Evolutionary conservation across 2,888 invertebrate species (phyloP), one percentile per base, ranked within the genome.

Genomic region (Caenorhabditis doughertyi): DNA sequence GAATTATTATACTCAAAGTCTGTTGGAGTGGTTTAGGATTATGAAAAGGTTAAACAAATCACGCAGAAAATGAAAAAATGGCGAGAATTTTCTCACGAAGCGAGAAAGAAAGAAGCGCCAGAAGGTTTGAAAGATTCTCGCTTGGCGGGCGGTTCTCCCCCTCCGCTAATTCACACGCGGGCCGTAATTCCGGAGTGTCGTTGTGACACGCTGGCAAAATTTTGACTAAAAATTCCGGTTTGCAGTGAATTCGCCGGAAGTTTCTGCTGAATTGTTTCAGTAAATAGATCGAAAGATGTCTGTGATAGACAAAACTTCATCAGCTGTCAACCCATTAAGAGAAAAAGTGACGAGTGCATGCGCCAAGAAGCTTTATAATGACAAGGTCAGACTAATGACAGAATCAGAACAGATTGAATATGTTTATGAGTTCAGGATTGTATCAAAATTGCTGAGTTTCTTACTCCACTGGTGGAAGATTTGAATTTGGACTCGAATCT

Each of bases 371-470:
- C 47, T 81, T 7, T 56, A 68, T 47, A 74, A 68, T 39, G 80
- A 81, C 51, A 81, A 80, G 73, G 80, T 80, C 53, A 51, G 58
- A 39, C 18, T 18, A 55, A 51, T 18, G n/a, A 18, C 4, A 13
- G 8, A 47, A 47, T 13, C 4, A 18, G 44, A 47, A 47, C 42
- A 7, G 42, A 47, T 51, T n/a, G 7, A 67, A 67, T n/a, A 68
- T n/a, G 27, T 27, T 16, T 32, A 27, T 8, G 18, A 23, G 2
- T 65, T 44, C 64, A 81, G 81, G 68, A 70, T 32, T 81, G 68
- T 29, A 42, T 76, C 9, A 67, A 81, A 81, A 65, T 81, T n/a
- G 81, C 74, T 9, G 70, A 81, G 13, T 81, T 64, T 32, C 32
- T 81, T 27, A 64, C 81, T 18, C 70, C 74, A 29, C 74, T 81